Evolutionary conservation across 2,113 vertebrate species (phyloP).

Genomic region (Malurus elegans): DNA sequence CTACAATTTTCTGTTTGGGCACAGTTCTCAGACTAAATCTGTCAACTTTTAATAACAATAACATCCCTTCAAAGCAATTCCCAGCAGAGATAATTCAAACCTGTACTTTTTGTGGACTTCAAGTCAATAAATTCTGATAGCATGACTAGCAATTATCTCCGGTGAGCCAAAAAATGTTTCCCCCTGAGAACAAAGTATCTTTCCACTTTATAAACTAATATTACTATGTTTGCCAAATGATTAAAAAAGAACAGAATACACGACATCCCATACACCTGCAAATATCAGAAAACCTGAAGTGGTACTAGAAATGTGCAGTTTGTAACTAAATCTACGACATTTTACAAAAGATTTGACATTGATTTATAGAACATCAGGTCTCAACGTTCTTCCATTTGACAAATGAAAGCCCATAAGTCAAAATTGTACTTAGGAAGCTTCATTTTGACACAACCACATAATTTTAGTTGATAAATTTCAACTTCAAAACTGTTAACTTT

Average conservation of each 20-base stretch:
- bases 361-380: neutral
- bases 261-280: neutral
- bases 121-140: neutral
- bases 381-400: neutral
- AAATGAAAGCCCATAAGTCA: neutral
- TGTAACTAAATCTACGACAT: neutral
- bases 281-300: neutral
- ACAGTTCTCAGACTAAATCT: neutral
- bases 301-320: neutral
- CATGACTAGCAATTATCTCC: neutral
- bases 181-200: neutral
- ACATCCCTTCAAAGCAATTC: neutral
- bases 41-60: neutral
- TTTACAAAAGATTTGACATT: neutral
- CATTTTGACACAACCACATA: neutral
- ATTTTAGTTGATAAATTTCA: neutral
- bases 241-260: neutral
- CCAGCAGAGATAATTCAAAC: neutral
- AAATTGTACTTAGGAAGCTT: neutral
- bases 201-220: neutral
- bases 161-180: neutral
- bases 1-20: neutral
- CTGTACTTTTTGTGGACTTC: neutral
- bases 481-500: neutral
- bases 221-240: neutral